phyloP scores from a whole-genome alignment of 2,888 invertebrate genomes.

The Zaprionus obscuricornis region DNA sequence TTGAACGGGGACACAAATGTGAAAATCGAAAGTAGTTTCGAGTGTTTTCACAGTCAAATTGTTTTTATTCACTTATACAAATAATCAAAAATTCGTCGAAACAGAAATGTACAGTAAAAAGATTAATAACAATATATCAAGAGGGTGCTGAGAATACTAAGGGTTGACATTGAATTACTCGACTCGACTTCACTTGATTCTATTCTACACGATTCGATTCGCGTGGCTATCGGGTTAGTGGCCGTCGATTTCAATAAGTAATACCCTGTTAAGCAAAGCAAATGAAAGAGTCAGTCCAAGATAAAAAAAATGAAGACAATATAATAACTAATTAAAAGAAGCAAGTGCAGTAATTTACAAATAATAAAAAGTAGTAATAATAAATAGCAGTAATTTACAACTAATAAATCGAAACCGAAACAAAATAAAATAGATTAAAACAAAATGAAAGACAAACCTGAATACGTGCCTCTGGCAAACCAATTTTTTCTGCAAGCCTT shows the following conservation, averaged over 20 bases:
- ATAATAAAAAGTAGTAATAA: not conserved
- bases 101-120: slow-evolving; percentile 12
- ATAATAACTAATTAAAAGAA: not conserved
- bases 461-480: slow-evolving; percentile 96
- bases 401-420: slow-evolving; percentile 5
- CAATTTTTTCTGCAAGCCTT: slow-evolving; percentile 94
- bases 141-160: too few relatives aligned
- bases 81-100: slow-evolving; percentile 57
- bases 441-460: slow-evolving; percentile 89
- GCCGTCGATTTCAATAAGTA: too few relatives aligned
- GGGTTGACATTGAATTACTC: too few relatives aligned
- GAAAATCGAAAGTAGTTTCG: slow-evolving; percentile 69
- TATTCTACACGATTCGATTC: too few relatives aligned
- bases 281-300: too few relatives aligned
- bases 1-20: slow-evolving; percentile 38
- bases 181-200: too few relatives aligned
- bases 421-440: too few relatives aligned
- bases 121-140: too few relatives aligned
- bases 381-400: not conserved
- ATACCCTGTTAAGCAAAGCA: too few relatives aligned
- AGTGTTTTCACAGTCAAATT: slow-evolving; percentile 75
- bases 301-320: not conserved
- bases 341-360: too few relatives aligned
- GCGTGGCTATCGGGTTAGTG: too few relatives aligned
- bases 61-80: slow-evolving; percentile 74